Base-by-base conservation (phyloP, 2,113 vertebrate species). In the Lamprologus ornatipinnis region DNA sequence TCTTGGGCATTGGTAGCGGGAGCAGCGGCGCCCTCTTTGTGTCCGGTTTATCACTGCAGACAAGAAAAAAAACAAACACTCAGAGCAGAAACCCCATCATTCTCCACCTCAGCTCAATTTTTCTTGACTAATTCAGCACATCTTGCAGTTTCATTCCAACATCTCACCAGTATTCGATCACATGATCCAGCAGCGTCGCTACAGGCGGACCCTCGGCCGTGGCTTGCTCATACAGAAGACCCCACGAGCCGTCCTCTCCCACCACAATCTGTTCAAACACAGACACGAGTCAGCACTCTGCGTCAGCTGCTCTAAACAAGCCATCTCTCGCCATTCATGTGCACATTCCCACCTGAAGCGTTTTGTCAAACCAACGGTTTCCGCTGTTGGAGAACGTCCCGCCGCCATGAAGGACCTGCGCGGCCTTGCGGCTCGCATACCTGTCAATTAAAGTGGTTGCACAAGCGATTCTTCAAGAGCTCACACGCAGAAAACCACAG, bases 351-450 rank as follows among this genome's bases (percentile, higher is more conserved):
- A 97, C 97, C 97, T 98, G 97, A 78, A 98, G 88, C 0, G 97
- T 97, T 92, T 98, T 98, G 91, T 98, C 97, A 80, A 98, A 98
- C 97, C 97, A 98, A 63, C 97, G 97, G 91, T 98, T 98, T 7
- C 97, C 97, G 1, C 97, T 97, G 95, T 97, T 98, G 82, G 97
- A 97, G 87, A 96, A 97, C 3, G 97, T 97, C 86, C 97, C 97
- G 14, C 97, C 97, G 1, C 97, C 97, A 1, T 98, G 97, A 9
- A 98, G 94, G 82, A 97, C 93, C 93, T 98, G 97, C 1, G 97
- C 97, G 0, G 97, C 97, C 79, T 97, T 97, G 9, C 97, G 95
- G 89, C 97, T 97, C 3, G 96, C 94, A 10, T 97, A 97, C 90
- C 97, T 96, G 94, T 85, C 87, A 93, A 70, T 93, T 88, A 94